A percentile compares a stretch with the other conserved stretches of the same genome.
These are phyloP conservation scores for Pluvialis apricaria DNA, from an alignment of 2,113 vertebrate species.

Conservation along the genomic window DNA sequence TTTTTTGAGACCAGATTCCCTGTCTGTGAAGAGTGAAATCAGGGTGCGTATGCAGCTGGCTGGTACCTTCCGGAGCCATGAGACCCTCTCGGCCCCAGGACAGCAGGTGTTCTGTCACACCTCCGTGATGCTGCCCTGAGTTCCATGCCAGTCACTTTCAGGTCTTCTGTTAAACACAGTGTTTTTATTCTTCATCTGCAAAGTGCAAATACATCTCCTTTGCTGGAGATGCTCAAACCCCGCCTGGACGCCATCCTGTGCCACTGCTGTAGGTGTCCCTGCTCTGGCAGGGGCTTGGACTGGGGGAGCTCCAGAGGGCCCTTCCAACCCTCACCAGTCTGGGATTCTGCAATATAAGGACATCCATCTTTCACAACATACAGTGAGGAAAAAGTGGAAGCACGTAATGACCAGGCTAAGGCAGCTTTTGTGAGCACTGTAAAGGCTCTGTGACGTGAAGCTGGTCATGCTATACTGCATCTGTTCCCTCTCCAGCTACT, in stretches of 20 bases:
- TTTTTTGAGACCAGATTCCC: background rate
- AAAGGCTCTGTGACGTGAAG: background rate
- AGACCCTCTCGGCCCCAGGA: background rate
- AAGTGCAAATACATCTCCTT: background rate
- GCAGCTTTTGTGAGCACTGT: accelerated
- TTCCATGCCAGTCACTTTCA: too few relatives aligned
- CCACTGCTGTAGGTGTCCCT: too few relatives aligned
- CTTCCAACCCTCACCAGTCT: too few relatives aligned
- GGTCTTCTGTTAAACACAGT: background rate
- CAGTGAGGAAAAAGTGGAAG: background rate
- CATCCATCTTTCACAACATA: background rate
- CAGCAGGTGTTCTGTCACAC: background rate
- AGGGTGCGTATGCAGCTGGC: background rate
- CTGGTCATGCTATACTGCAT: too few relatives aligned
- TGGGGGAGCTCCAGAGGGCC: too few relatives aligned
- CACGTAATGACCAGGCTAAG: background rate
- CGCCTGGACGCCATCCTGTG: too few relatives aligned
- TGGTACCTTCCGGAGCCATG: too few relatives aligned
- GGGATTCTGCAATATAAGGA: background rate
- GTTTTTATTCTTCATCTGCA: background rate
- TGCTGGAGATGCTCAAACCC: too few relatives aligned
- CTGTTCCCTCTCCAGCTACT: background rate
- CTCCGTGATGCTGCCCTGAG: background rate
- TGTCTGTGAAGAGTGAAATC: too few relatives aligned
- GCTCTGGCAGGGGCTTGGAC: too few relatives aligned